Evolutionary conservation across 2,888 invertebrate genomes (phyloP), one percentile per base, ranked within the genome.

Genomic region (Galerucella pusilla): DNA sequence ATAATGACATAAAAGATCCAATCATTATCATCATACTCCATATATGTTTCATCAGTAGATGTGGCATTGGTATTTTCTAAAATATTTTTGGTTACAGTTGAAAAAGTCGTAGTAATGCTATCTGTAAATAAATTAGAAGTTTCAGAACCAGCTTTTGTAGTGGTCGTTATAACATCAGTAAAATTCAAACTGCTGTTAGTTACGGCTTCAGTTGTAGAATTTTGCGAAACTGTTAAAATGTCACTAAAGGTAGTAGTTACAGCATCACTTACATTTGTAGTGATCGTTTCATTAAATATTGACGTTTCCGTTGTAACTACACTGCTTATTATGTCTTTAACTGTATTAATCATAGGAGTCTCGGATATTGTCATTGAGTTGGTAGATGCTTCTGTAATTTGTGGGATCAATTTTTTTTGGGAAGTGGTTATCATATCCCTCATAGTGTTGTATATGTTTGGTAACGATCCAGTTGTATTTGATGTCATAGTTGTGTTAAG

Each of bases 1-100:
- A 72, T 12, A 2, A 67, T 63, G 28, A 67, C 52, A 45, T 67
- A 72, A 60, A 59, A 66, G 1, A 60, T 16, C 59, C 66, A 66
- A 10, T 57, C 9, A n/a, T 49, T 25, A n/a, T 59, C 69, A n/a
- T 69, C 61, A n/a, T 16, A 4, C 7, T n/a, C 45, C n/a, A 16
- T 10, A 59, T 11, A 28, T n/a, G 11, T 57, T 59, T 2, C 42
- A 35, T 25, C 20, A 25, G 28, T 61, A 10, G 2, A 46, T 25
- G 20, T 69, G 4, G 2, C 46, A 60, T 59, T 59, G 11, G 25
- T 14, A 10, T 9, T 69, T 14, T 60, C 42, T 2, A 61, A 60
- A 16, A 61, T 60, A 11, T n/a, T 60, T 16, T 46, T 54, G 4
- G 49, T 49, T 28, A 54, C 59, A 16, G 25, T 60, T 5, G 25